These are phyloP conservation scores for Aplochiton taeniatus DNA, from an alignment of 2,797 vertebrate genomes.

Conservation along the genomic window DNA sequence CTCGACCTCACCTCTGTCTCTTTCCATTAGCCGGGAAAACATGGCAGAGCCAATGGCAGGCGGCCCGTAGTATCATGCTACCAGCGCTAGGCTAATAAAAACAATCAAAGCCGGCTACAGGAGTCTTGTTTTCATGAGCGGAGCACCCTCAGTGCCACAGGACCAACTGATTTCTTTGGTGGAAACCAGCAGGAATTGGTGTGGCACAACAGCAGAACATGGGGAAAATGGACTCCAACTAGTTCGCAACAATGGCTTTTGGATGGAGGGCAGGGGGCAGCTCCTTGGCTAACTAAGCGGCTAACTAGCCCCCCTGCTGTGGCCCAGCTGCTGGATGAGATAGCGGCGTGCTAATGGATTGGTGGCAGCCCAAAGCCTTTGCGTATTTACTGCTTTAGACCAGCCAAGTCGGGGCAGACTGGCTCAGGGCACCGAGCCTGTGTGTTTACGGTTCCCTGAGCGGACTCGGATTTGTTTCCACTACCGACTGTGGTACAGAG, in stretches of 20 bases:
- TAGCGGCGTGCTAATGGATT: conserved; percentile 40
- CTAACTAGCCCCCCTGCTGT: conserved; percentile 62
- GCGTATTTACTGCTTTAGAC: conserved; percentile 45
- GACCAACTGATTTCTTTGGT: conserved; percentile 28
- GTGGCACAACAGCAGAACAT: conserved; percentile 15
- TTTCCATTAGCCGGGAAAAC: conserved; percentile 47
- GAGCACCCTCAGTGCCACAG: conserved; percentile 25
- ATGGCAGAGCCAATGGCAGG: not conserved
- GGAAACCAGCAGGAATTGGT: conserved; percentile 24
- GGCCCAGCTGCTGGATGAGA: conserved; percentile 62
- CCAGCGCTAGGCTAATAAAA: conserved; percentile 43
- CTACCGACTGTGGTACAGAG: conserved; percentile 18
- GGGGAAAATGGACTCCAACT: conserved; percentile 48
- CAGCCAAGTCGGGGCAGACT: conserved; percentile 38
- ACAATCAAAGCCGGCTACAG: conserved; percentile 51
- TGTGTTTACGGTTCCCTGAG: conserved; percentile 14
- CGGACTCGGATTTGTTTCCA: conserved; percentile 20
- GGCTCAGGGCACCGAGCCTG: conserved; percentile 24
- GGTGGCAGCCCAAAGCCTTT: conserved; percentile 31
- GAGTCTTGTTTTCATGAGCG: conserved; percentile 45
- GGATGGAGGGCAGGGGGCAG: conserved; percentile 45
- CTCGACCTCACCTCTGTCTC: conserved; percentile 34
- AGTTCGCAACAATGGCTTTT: conserved; percentile 53
- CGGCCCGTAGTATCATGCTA: conserved; percentile 25
- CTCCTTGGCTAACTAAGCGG: conserved; percentile 58